Percentiles rank a stretch among this genome's conserved stretches.
phyloP scores from a whole-genome alignment of 2,888 invertebrate genomes.

The Entomobrya proxima region DNA sequence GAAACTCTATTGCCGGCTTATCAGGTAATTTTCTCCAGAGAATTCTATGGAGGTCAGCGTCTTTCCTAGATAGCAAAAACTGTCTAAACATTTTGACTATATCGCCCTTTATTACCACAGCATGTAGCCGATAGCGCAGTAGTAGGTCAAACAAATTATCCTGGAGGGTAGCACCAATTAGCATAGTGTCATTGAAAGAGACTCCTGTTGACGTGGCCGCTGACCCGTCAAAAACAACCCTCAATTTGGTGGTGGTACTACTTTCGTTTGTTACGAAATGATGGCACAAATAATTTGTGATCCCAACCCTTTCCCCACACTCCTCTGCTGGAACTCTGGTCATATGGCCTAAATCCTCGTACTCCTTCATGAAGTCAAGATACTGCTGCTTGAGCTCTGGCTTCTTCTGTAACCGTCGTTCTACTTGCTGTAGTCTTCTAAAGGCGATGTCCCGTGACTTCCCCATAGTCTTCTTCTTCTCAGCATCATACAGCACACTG shows the following conservation, averaged over 20 bases:
- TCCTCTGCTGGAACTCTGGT: neutral
- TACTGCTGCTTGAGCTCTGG: slow-evolving; percentile 63
- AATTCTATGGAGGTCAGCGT: slow-evolving; percentile 76
- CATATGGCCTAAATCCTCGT: slow-evolving; percentile 73
- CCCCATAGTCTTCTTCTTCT: neutral
- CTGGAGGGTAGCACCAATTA: slow-evolving; percentile 76
- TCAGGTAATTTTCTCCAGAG: slow-evolving; percentile 76
- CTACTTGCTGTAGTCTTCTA: slow-evolving; percentile 12
- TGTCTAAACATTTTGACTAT: slow-evolving; percentile 77
- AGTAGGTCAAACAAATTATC: slow-evolving; percentile 76
- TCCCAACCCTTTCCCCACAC: neutral
- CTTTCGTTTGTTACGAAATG: slow-evolving; percentile 56
- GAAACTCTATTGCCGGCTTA: slow-evolving; percentile 66
- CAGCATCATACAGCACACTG: slow-evolving; percentile 26
- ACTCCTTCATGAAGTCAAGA: slow-evolving; percentile 73
- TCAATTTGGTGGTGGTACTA: slow-evolving; percentile 60
- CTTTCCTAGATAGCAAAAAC: slow-evolving; percentile 72
- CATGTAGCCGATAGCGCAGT: slow-evolving; percentile 75
- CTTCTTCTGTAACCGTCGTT: slow-evolving; percentile 45
- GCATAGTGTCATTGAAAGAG: slow-evolving; percentile 76
- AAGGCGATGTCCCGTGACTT: neutral
- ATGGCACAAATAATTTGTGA: slow-evolving; percentile 60
- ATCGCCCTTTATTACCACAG: slow-evolving; percentile 76
- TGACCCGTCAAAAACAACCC: slow-evolving; percentile 70
- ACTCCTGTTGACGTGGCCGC: slow-evolving; percentile 19